Evolutionary conservation across 2,113 vertebrate species (phyloP), one percentile per base, ranked within the genome.

Genomic region (Rynchops niger): DNA sequence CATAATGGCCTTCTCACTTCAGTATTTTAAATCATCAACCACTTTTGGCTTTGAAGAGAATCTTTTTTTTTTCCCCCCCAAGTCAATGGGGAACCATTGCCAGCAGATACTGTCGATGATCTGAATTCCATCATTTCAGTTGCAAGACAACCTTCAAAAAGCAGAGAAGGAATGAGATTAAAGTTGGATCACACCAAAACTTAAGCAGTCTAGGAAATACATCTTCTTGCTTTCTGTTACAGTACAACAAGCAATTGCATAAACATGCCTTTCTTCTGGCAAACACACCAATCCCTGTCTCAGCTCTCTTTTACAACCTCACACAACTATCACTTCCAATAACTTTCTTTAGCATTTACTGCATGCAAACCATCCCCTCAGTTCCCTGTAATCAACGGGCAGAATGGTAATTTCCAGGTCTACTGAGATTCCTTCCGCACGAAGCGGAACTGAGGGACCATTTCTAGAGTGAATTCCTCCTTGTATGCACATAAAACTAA

Each of bases 91-190:
- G 16, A 97, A 73, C 15, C 56, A 67, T 15, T 4, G 2, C 22
- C 72, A 61, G 79, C 43, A 63, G 42, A 65, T 2, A 18, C 17
- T 11, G 18, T 9, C 40, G 18, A 27, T 32, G 11, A 55, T 45
- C 66, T 55, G 66, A 88, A 96, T 67, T 77, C 90, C 82, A 53
- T 99, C 97, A 99, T 91, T 99, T 99, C 97, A 99, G 93, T 65
- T 99, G 99, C 90, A 98, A 95, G 61, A 99, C 97, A 88, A 99
- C 98, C 99, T 99, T 80, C 81, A 98, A 97, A 92, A 84, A 97
- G 30, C 36, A 95, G 88, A 55, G 36, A 55, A 67, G 3, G 11
- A 38, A 73, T 34, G n/a, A 73, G 21, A 83, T 38, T 34, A 65
- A 70, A 77, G 14, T 14, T 78, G 49, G 15, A 38, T 58, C 21